A percentile compares a stretch with the other conserved stretches of the same genome.
phyloP scores from a whole-genome alignment of 2,888 invertebrate genomes.

The Stenotaenia linearis region DNA sequence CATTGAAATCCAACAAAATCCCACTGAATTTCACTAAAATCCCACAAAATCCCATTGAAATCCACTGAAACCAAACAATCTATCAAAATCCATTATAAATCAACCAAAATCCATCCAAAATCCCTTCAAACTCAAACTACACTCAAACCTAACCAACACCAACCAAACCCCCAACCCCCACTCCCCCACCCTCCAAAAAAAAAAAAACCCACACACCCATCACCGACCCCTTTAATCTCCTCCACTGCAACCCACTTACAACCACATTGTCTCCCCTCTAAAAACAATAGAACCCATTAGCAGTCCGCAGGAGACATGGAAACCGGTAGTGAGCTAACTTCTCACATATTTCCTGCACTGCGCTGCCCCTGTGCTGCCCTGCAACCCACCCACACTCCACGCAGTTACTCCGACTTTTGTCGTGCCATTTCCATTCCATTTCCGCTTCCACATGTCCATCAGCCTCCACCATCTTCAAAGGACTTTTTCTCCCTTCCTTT shows the following conservation, averaged over 20 bases:
- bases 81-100: too few species aligned
- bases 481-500: neutral
- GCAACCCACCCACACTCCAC: too few species aligned
- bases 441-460: conserved; percentile 14
- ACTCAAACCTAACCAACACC: too few species aligned
- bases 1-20: too few species aligned
- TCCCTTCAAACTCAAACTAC: too few species aligned
- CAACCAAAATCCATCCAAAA: too few species aligned
- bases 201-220: neutral
- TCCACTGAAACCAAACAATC: too few species aligned
- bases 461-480: neutral
- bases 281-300: conserved; percentile 5
- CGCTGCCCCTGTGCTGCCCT: neutral
- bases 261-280: neutral
- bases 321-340: conserved; percentile 5
- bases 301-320: neutral
- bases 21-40: too few species aligned
- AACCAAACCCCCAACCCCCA: neutral
- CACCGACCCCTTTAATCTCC: neutral
- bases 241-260: neutral
- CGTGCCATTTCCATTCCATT: conserved; percentile 26
- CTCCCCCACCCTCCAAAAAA: neutral
- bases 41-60: too few species aligned
- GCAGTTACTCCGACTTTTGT: neutral
- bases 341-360: conserved; percentile 15